Evolutionary conservation across 2,113 vertebrate species (phyloP), one percentile per base, ranked within the genome.

Genomic region (Antidorcas marsupialis): DNA sequence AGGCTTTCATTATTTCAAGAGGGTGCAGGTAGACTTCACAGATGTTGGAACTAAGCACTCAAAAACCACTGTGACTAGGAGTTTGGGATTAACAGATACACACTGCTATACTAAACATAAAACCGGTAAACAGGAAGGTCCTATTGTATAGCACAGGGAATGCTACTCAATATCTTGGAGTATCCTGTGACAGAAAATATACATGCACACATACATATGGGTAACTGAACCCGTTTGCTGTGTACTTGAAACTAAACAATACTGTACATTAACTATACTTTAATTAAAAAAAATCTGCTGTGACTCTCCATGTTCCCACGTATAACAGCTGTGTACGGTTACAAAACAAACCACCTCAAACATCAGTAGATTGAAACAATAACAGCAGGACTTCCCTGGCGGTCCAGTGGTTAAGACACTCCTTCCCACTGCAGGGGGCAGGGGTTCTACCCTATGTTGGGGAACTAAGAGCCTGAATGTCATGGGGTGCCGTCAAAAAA

Each of bases 401-500:
- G 3, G 71, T 43, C 39, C 71, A 27, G 71, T 0, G 12, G 23
- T 76, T 76, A 39, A 7, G 71, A 43, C 39, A 15, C 39, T 43
- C 39, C 39, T 7, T 15, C 71, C 39, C 71, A 14, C 39, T 2
- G 39, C 12, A 14, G 71, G 23, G 71, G 21, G 2, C 71, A 43
- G 6, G 39, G 71, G 11, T 27, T 43, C 39, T 43, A 27, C 23
- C 39, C 39, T 7, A 25, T 0, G 3, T 15, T 27, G 23, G 39
- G 39, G 71, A 15, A 39, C 71, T 25, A 76, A 76, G 39, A 43
- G 43, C 39, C 39, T 1, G 39, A 43, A 76, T 43, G 71, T 27
- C 1, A 0, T 27, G 39, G 39, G 39, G 71, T 43, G 12, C 23
- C 6, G 0, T 9, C 71, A 43, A 76, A 76, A 76, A 27, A 43